Evolutionary conservation across 1,140 invertebrate species (phyloP).

Genomic region (Apocrypta bakeri): DNA sequence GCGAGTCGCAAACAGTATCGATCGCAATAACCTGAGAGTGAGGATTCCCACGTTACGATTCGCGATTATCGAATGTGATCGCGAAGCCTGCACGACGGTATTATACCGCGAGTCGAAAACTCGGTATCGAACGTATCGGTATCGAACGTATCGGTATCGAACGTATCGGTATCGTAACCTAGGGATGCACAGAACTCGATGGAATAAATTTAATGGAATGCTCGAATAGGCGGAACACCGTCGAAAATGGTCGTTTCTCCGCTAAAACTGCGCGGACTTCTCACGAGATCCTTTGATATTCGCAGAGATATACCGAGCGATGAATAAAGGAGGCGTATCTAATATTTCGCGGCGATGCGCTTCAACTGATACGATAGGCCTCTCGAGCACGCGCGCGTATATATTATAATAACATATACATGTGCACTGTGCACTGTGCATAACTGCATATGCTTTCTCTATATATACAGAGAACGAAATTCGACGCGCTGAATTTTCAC

Average conservation of each 20-base stretch:
- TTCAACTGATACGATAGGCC: background rate
- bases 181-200: background rate
- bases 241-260: background rate
- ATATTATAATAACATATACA: background rate
- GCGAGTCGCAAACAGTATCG: background rate
- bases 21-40: background rate
- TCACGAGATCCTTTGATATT: background rate
- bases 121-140: background rate
- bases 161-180: background rate
- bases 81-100: background rate
- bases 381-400: too few species aligned
- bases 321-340: constrained; percentile 1
- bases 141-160: background rate
- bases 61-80: too few species aligned
- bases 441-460: background rate
- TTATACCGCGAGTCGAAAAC: background rate
- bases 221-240: background rate
- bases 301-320: background rate
- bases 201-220: background rate
- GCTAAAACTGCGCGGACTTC: background rate
- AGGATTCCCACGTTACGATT: background rate
- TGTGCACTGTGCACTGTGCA: background rate
- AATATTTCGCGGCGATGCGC: background rate
- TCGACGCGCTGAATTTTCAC: background rate
- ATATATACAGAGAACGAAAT: background rate